Base-by-base conservation (phyloP, 2,113 vertebrate genomes). In the Alligator mississippiensis region DNA sequence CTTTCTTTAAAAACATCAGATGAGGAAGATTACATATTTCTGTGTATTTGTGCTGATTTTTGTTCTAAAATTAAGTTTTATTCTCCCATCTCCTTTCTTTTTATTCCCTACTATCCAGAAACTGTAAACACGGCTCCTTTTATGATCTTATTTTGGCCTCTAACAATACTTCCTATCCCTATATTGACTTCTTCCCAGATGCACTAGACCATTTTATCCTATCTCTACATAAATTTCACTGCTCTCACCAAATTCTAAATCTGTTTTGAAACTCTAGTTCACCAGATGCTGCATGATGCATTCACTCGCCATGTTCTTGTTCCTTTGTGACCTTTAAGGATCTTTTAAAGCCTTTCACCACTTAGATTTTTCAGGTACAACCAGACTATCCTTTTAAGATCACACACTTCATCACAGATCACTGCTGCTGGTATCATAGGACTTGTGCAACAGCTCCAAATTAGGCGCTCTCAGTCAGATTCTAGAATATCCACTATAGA, bases 11-110 rank as follows among this genome's bases (percentile, higher is more conserved):
- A 38, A 61, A 15, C 79, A 30, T 9, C 34, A 64, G 22, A 22
- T 27, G 94, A 92, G 77, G 63, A 84, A 92, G 38, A 91, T 27
- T 78, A 62, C 21, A 72, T 9, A 24, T 14, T 91, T 80, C 77
- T 87, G 91, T 91, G 2, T 1, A 15, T 2, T 94, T 54, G 22
- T 60, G 58, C 24, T 21, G 47, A 15, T 2, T 1, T 16, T 74
- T 80, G 24, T 77, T 86, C 80, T 82, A 78, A 14, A 34, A 78
- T 34, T 70, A 57, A 38, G 34, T 92, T 90, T 88, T 74, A 90
- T 57, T 28, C 11, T 90, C 59, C 18, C 27, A 90, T 15, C 5
- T 30, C 82, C 3, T 2, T 24, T 85, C 80, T 92, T 92, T 91
- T 58, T 24, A 74, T 84, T 75, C 80, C 21, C 30, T 3, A 16